These are phyloP conservation scores for Montifringilla adamsi DNA, from an alignment of 2,113 vertebrate species.

Conservation along the genomic window DNA sequence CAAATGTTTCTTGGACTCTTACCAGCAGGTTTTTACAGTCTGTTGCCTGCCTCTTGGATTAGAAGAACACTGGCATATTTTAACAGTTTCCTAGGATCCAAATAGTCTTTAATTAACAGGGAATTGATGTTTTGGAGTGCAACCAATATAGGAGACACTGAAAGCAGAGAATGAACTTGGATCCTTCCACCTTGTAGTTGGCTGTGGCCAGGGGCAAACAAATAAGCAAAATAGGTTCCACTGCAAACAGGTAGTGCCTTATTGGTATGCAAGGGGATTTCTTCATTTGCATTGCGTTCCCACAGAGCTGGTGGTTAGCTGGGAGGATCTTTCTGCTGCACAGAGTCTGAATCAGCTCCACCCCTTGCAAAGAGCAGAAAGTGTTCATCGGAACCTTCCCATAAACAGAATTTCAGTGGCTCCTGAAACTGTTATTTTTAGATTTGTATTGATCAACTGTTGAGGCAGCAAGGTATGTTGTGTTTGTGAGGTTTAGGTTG, in stretches of 20 bases:
- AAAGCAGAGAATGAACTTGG: not conserved
- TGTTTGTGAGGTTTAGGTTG: not conserved
- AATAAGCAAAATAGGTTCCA: not conserved
- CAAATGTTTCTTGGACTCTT: conserved; percentile 48
- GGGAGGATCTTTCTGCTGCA: not conserved
- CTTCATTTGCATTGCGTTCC: conserved; percentile 33
- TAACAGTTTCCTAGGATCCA: conserved; percentile 74
- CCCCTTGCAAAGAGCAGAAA: not conserved
- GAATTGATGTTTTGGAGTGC: conserved; percentile 67
- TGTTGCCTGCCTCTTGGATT: conserved; percentile 72
- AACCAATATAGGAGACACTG: conserved; percentile 34
- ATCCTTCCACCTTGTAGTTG: conserved; percentile 12
- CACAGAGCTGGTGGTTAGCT: not conserved
- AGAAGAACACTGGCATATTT: conserved; percentile 72
- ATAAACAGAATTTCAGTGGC: not conserved
- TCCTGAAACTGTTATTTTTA: not conserved
- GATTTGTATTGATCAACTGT: not conserved
- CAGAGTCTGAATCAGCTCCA: not conserved
- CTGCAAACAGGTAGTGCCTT: conserved; percentile 11
- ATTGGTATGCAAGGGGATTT: conserved; percentile 10
- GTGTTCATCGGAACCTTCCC: not conserved
- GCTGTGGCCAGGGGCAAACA: not conserved
- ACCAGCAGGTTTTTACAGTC: conserved; percentile 69
- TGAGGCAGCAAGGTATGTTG: not conserved
- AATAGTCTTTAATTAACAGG: conserved; percentile 73